A percentile compares a stretch with the other conserved stretches of the same genome.
These are phyloP conservation scores for Hylia prasina DNA, from an alignment of 2,113 vertebrate species.

Conservation along the genomic window DNA sequence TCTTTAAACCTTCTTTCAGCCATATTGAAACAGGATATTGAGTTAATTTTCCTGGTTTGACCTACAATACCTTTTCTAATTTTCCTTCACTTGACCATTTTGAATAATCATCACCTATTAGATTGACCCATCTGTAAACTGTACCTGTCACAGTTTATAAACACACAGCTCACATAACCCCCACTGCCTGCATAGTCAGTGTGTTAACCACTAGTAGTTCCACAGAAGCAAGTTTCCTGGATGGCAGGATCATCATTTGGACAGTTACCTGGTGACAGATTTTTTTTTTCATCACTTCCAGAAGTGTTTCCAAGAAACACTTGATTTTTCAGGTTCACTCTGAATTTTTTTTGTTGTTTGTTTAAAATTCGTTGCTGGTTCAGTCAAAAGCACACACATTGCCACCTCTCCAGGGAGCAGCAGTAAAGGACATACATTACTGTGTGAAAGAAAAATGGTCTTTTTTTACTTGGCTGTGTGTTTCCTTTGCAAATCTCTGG, in stretches of 20 bases:
- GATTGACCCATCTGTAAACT: neutral
- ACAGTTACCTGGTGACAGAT: neutral
- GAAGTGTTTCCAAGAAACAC: neutral
- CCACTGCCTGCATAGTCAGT: neutral
- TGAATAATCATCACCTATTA: neutral
- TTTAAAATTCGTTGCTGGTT: neutral
- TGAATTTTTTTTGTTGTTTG: neutral
- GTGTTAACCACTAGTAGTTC: neutral
- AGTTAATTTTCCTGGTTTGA: neutral
- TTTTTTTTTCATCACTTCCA: neutral
- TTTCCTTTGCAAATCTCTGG: neutral
- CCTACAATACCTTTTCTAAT: neutral
- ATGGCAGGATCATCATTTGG: neutral
- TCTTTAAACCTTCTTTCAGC: neutral
- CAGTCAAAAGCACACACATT: neutral
- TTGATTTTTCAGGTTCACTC: neutral
- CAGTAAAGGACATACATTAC: neutral
- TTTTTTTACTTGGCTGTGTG: neutral
- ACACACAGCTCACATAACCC: rapidly evolving
- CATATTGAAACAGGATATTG: neutral
- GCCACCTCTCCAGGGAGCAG: neutral
- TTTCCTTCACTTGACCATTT: neutral
- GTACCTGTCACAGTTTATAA: neutral
- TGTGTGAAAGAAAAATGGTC: neutral
- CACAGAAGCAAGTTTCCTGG: neutral